These are phyloP conservation scores for Ischnura elegans DNA, from an alignment of 2,888 invertebrate species.

Conservation along the genomic window DNA sequence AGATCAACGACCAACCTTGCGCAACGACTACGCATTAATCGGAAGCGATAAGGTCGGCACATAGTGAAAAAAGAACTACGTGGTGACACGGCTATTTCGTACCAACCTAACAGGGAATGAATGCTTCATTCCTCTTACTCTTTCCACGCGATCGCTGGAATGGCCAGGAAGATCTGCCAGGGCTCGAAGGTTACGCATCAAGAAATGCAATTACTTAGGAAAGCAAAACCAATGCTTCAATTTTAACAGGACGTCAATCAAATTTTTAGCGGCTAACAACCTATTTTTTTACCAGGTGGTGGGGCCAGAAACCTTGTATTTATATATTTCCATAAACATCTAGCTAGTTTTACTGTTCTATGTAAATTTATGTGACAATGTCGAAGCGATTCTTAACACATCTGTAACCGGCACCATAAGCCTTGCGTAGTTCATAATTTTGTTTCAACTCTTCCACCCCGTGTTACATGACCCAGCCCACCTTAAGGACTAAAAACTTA, in stretches of 20 bases:
- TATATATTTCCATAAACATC: too few species aligned
- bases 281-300: too few species aligned
- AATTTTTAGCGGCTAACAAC: neutral
- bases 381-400: too few species aligned
- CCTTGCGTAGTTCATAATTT: too few species aligned
- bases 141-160: neutral
- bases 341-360: too few species aligned
- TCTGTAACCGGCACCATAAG: too few species aligned
- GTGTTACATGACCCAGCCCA: too few species aligned
- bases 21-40: conserved; percentile 17
- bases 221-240: neutral
- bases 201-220: neutral
- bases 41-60: conserved; percentile 10
- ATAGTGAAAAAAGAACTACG: neutral
- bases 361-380: too few species aligned
- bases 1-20: conserved; percentile 26
- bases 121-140: neutral
- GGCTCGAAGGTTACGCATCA: neutral
- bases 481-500: too few species aligned
- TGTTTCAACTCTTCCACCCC: too few species aligned
- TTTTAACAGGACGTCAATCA: neutral
- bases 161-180: neutral
- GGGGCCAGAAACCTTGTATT: too few species aligned
- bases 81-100: neutral
- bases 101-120: neutral